Conservation (phyloP, 2,888 invertebrate species). For the Eristalis arbustorum region DNA sequence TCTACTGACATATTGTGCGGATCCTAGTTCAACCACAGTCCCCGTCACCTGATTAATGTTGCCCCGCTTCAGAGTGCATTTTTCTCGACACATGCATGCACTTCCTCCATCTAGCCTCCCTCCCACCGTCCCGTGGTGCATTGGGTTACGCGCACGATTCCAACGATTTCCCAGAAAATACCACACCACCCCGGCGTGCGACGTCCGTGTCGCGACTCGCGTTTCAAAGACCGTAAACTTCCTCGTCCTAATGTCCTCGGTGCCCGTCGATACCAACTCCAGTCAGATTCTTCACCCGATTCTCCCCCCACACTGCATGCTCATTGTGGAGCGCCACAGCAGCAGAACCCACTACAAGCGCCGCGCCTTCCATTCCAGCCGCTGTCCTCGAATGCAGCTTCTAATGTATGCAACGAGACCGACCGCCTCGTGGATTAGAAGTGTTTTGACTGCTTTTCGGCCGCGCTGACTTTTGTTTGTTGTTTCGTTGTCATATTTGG, state of each 20-base stretch:
- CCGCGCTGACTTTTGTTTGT: slow-evolving; percentile 49
- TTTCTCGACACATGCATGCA: not conserved
- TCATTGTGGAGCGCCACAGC: slow-evolving; percentile 28
- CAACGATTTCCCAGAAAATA: slow-evolving; percentile 15
- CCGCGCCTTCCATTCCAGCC: not conserved
- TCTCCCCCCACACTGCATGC: slow-evolving; percentile 53
- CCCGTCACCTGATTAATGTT: not conserved
- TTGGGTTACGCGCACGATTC: slow-evolving; percentile 63
- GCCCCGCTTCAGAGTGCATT: not conserved
- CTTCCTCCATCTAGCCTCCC: slow-evolving; percentile 1
- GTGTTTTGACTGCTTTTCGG: slow-evolving; percentile 67
- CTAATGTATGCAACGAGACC: slow-evolving; percentile 63
- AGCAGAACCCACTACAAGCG: not conserved
- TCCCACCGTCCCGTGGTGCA: not conserved
- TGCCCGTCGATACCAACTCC: slow-evolving; percentile 29
- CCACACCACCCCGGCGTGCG: slow-evolving; percentile 12
- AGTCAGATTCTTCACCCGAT: slow-evolving; percentile 52
- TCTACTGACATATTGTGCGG: not conserved
- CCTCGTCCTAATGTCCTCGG: slow-evolving; percentile 54
- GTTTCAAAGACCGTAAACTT: slow-evolving; percentile 61
- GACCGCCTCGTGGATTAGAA: slow-evolving; percentile 44
- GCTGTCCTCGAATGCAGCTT: not conserved
- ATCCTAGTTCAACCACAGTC: not conserved
- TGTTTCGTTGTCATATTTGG: slow-evolving; percentile 61
- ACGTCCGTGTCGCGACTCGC: slow-evolving; percentile 25